Evolutionary conservation across 2,113 vertebrate species (phyloP), one percentile per base, ranked within the genome.

Genomic region (Malurus elegans): DNA sequence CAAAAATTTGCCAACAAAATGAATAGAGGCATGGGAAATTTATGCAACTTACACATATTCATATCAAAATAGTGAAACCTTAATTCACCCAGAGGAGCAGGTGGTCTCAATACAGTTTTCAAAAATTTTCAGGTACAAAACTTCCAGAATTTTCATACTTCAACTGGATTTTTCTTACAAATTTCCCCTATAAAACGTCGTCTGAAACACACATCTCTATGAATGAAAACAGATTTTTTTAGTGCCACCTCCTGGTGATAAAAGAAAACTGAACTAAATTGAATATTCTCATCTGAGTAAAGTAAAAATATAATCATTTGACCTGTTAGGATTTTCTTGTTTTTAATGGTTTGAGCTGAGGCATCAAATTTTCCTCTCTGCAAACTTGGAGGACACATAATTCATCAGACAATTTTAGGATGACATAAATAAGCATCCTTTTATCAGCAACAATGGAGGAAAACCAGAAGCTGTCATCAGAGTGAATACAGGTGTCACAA

Each of bases 211-310:
- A 20, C n/a, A 65, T 23, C 36, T 83, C 12, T n/a, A 42, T 85
- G 25, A 28, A 78, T 25, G 25, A 90, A 96, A 95, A 79, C 34
- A 87, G 96, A 91, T 95, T 96, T 97, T 95, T 54, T 75, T 96
- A 94, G 91, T 96, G 97, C 96, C 97, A 98, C 90, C 97, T 98
- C 92, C 97, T 98, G 97, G 96, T 92, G 72, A 90, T 88, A 94
- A 92, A 86, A 95, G n/a, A 97, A 94, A 97, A 95, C 58, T 95
- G 93, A 97, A 16, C 36, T 60, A 48, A 50, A 3, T 11, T 71
- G n/a, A 62, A 61, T 36, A 60, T 47, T 72, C 80, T 42, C 38
- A 38, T 38, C 15, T 40, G 79, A 34, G 12, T 56, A 50, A 66
- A 73, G 7, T 25, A 25, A 72, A 90, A 79, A 81, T 25, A 32